A percentile compares a stretch with the other conserved stretches of the same genome.
These are phyloP conservation scores for Spodoptera picta DNA, from an alignment of 2,888 invertebrate genomes.

Conservation along the genomic window DNA sequence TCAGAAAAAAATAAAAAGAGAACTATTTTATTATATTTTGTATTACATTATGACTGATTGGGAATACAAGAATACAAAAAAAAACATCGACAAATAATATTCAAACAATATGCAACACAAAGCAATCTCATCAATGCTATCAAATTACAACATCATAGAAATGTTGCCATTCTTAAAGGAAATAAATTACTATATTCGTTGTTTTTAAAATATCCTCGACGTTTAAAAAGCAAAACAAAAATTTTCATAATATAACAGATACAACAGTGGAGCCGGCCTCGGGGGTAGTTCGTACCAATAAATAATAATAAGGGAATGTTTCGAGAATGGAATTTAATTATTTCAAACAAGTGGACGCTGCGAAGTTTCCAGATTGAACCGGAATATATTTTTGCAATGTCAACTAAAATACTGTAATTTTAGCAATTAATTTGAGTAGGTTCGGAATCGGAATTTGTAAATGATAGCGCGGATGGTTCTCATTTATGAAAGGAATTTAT, in stretches of 20 bases:
- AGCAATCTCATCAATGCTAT: background rate
- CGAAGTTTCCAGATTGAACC: slow-evolving; percentile 61
- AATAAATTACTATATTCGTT: slow-evolving; percentile 52
- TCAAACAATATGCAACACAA: slow-evolving; percentile 2
- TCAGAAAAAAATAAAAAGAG: too few relatives aligned
- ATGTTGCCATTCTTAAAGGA: slow-evolving; percentile 37
- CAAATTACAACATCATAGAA: slow-evolving; percentile 28
- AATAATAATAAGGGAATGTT: slow-evolving; percentile 74
- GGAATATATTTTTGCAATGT: slow-evolving; percentile 56
- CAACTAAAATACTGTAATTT: slow-evolving; percentile 39
- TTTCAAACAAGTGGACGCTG: slow-evolving; percentile 65
- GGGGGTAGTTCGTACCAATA: slow-evolving; percentile 65
- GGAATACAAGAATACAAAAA: too few relatives aligned
- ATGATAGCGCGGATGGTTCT: background rate
- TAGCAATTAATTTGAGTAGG: slow-evolving; percentile 28
- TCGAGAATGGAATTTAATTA: slow-evolving; percentile 76
- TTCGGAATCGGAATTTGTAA: slow-evolving; percentile 3
- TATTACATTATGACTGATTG: too few relatives aligned
- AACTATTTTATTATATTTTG: too few relatives aligned
- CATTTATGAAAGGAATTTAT: background rate
- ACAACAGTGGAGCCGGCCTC: slow-evolving; percentile 39
- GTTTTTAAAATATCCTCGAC: slow-evolving; percentile 62
- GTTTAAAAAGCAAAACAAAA: slow-evolving; percentile 59
- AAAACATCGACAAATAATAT: too few relatives aligned
- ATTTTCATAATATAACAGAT: slow-evolving; percentile 66